Percentiles rank a stretch among this genome's conserved stretches.
Evolutionary conservation across 2,888 invertebrate genomes (phyloP).

Genomic region (Diplazon laetatorius): DNA sequence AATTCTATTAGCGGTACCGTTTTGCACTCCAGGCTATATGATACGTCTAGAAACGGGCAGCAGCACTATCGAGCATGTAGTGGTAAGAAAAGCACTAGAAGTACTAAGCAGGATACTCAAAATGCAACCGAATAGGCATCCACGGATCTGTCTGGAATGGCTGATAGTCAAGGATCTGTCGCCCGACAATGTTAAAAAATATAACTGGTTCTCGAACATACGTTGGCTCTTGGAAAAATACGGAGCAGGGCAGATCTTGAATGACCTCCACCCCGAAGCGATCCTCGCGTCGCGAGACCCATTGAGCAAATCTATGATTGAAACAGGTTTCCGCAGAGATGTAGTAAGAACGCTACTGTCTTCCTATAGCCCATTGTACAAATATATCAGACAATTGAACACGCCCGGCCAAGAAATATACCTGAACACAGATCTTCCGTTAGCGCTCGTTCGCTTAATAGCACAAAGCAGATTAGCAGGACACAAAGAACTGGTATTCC

Average conservation of each 20-base stretch:
- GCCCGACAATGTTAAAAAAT: background rate
- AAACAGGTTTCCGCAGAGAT: background rate
- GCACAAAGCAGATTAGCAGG: slow-evolving; percentile 11
- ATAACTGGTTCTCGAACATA: slow-evolving; percentile 17
- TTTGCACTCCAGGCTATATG: too few species aligned
- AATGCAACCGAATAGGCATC: slow-evolving; percentile 12
- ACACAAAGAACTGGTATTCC: background rate
- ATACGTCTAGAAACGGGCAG: slow-evolving; percentile 35
- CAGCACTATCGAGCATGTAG: background rate
- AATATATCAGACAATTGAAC: background rate
- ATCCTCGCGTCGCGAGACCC: background rate
- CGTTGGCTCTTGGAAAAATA: background rate
- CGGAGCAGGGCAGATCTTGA: background rate
- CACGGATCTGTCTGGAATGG: background rate
- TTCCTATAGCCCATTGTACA: background rate
- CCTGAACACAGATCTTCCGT: background rate
- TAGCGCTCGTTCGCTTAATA: background rate
- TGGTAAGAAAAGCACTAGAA: slow-evolving; percentile 6
- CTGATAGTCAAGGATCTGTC: background rate
- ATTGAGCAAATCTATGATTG: background rate
- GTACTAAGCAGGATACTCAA: slow-evolving; percentile 3
- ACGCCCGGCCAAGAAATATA: background rate
- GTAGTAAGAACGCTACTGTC: slow-evolving; percentile 10
- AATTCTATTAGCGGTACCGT: background rate
- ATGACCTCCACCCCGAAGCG: background rate